phyloP scores from a whole-genome alignment of 1,140 invertebrate genomes.

The Mercenaria mercenaria region DNA sequence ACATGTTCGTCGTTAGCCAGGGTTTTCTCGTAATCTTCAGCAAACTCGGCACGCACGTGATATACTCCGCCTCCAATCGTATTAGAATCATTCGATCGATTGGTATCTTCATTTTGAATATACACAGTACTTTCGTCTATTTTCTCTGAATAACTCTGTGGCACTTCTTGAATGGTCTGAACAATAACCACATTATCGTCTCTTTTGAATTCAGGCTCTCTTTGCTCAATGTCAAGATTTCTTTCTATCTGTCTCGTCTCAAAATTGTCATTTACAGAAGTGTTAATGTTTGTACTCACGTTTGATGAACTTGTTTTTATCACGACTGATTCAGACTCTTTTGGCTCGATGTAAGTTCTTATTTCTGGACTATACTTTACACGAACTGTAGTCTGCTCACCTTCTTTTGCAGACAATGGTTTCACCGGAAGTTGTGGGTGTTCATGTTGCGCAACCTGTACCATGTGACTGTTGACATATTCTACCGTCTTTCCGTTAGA shows the following conservation, averaged over 20 bases:
- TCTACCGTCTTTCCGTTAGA: not conserved
- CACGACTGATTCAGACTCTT: not conserved
- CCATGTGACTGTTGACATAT: not conserved
- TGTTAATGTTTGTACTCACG: not conserved
- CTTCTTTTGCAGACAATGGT: not conserved
- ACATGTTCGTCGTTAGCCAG: not conserved
- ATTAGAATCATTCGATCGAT: not conserved
- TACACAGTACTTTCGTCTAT: not conserved
- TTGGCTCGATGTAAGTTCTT: not conserved
- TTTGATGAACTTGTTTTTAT: not conserved
- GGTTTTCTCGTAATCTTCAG: not conserved
- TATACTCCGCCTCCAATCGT: not conserved
- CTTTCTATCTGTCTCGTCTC: not conserved
- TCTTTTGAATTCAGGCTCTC: not conserved
- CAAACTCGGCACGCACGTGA: constrained; percentile 22
- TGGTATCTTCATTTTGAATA: not conserved
- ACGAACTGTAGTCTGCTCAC: not conserved
- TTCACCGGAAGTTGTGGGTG: not conserved
- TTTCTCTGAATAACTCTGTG: not conserved
- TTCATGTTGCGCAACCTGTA: not conserved
- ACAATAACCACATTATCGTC: not conserved
- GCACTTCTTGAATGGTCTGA: not conserved
- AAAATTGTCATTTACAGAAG: not conserved
- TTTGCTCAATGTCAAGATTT: not conserved
- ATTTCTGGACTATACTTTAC: not conserved